Percentiles rank a stretch among this genome's conserved stretches.
Conservation (phyloP, 2,797 vertebrate genomes). For the Cygnus olor region DNA sequence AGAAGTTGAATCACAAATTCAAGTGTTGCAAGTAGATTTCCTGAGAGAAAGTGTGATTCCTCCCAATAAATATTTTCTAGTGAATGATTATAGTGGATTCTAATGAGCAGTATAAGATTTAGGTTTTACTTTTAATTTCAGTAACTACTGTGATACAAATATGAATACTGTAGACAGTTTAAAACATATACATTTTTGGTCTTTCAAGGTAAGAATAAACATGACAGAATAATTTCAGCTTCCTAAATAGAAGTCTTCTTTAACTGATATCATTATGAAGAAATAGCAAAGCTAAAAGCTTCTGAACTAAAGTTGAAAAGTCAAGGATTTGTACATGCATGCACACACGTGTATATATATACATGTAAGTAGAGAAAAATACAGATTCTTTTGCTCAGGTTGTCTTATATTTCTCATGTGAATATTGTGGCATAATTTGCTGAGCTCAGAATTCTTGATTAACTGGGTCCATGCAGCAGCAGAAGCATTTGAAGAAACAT, state of each 20-base stretch:
- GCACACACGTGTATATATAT: accelerated
- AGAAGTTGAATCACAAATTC: background rate
- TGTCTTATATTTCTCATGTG: background rate
- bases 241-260: background rate
- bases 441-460: background rate
- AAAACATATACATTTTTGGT: background rate
- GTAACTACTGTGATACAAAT: background rate
- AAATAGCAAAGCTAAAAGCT: background rate
- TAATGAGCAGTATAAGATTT: background rate
- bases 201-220: background rate
- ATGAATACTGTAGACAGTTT: background rate
- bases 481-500: background rate
- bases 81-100: background rate
- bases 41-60: background rate
- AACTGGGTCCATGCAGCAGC: background rate
- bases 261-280: background rate
- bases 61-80: background rate
- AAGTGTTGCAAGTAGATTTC: background rate
- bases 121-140: background rate
- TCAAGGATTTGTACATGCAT: background rate
- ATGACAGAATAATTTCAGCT: background rate
- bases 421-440: background rate
- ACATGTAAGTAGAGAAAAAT: background rate
- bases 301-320: background rate
- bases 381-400: background rate